phyloP scores from a whole-genome alignment of 2,888 invertebrate species.

The Mimas tiliae region DNA sequence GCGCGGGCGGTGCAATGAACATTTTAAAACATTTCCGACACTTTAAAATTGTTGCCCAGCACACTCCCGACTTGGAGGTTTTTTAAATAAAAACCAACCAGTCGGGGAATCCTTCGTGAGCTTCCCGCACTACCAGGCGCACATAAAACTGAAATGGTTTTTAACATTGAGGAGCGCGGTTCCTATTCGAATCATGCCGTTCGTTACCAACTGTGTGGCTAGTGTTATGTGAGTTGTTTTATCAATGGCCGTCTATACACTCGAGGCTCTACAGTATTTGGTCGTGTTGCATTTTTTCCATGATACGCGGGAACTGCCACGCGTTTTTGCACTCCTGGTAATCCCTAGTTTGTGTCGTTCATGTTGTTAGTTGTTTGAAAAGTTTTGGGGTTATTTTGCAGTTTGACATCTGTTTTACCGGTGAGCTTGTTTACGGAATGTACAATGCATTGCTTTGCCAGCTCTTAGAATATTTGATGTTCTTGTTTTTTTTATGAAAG shows the following conservation, averaged over 20 bases:
- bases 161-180: constrained; percentile 54
- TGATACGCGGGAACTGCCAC: constrained; percentile 43
- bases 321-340: constrained; percentile 45
- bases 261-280: constrained; percentile 28
- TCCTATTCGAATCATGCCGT: constrained; percentile 49
- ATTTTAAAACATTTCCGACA: constrained; percentile 24
- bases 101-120: constrained; percentile 31
- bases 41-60: constrained; percentile 20
- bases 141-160: constrained; percentile 54
- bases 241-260: constrained; percentile 5
- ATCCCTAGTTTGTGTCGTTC: constrained; percentile 38
- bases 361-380: constrained; percentile 32
- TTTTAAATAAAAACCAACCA: constrained; percentile 30
- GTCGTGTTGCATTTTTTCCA: constrained; percentile 43
- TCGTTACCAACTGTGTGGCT: constrained; percentile 46
- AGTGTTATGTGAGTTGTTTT: constrained; percentile 37
- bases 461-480: neutral
- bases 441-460: neutral
- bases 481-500: no score
- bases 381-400: constrained; percentile 29
- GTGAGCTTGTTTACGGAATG: constrained; percentile 21
- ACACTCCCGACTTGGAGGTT: neutral
- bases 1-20: constrained; percentile 13
- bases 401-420: constrained; percentile 18
- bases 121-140: constrained; percentile 47